Base-by-base conservation (phyloP, 2,113 vertebrate species). In the Callipepla squamata region DNA sequence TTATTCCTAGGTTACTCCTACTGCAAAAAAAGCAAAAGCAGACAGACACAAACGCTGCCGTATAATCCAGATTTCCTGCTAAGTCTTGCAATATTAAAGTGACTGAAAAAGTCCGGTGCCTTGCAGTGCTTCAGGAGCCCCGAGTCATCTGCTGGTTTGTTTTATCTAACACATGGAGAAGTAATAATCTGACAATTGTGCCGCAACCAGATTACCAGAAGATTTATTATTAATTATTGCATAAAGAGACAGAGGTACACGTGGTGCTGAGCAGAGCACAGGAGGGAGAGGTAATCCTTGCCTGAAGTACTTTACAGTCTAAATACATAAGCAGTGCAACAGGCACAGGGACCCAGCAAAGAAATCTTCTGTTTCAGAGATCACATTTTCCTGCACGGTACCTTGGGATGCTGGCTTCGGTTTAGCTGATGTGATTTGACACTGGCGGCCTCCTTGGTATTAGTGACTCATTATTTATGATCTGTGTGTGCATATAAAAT, bases 141-240 rank as follows among this genome's bases (percentile, higher is more conserved):
- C 55, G 78, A 72, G 68, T 84, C 34, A 76, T 75, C 84, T 42
- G 20, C 44, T 74, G 20, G 51, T 38, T 92, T 94, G 80, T 63
- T 93, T 84, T 91, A 62, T 67, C 69, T 79, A 67, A 32, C 62
- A 66, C 34, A 25, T 1, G 65, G 85, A 57, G 66, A 89, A 87
- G 53, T 34, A 85, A 68, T 26, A 87, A 80, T 15, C 53, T 91
- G 38, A 79, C 76, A 84, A 89, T 61, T 74, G 44, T 50, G 48
- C 22, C 61, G 22, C 63, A 91, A 81, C 38, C 40, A 88, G 80
- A 89, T 89, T 75, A 90, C 57, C 77, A 32, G 59, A 69, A 93
- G 73, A 84, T 91, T 91, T 81, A 44, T 68, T 68, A 76, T 59
- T 91, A 94, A 87, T 81, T 92, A 61, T 16, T 61, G 58, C 34